Conservation (phyloP, 37 sponge, comb jelly and placozoan genomes). For the Geodia barretti region DNA sequence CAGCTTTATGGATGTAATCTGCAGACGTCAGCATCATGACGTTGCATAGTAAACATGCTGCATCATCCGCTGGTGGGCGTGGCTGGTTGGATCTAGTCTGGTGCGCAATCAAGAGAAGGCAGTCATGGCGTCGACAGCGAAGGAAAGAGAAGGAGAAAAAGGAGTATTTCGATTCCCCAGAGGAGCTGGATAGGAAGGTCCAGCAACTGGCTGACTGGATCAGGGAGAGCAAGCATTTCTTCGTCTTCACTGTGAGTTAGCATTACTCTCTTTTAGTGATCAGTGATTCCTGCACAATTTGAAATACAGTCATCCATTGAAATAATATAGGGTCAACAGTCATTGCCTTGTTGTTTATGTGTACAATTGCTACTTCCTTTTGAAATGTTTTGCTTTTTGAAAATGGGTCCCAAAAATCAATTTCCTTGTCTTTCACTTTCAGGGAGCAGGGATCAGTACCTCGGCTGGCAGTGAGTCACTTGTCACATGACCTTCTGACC, state of each 20-base stretch:
- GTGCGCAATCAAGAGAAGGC: too few relatives aligned
- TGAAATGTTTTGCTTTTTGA: too few relatives aligned
- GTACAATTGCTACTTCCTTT: too few relatives aligned
- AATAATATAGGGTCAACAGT: too few relatives aligned
- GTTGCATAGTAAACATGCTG: too few relatives aligned
- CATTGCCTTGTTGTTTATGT: too few relatives aligned
- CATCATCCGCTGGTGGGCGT: too few relatives aligned
- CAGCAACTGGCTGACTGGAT: conserved; percentile 54
- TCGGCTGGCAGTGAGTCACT: conserved; percentile 75
- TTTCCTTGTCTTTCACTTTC: not conserved
- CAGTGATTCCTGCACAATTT: not conserved
- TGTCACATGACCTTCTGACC: not conserved
- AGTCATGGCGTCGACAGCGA: conserved; percentile 65
- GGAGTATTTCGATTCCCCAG: conserved; percentile 74
- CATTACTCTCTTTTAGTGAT: not conserved
- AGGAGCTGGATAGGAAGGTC: conserved; percentile 59
- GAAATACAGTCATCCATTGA: too few relatives aligned
- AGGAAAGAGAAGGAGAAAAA: conserved; percentile 52
- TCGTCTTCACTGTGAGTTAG: conserved; percentile 69
- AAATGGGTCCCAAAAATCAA: too few relatives aligned
- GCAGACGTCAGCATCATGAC: too few relatives aligned
- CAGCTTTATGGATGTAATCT: too few relatives aligned
- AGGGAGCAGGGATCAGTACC: conserved; percentile 86
- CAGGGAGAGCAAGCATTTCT: conserved; percentile 58
- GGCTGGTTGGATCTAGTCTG: too few relatives aligned